Conservation (phyloP, 64 coral and sea anemone species). For the Pocillopora damicornis region DNA sequence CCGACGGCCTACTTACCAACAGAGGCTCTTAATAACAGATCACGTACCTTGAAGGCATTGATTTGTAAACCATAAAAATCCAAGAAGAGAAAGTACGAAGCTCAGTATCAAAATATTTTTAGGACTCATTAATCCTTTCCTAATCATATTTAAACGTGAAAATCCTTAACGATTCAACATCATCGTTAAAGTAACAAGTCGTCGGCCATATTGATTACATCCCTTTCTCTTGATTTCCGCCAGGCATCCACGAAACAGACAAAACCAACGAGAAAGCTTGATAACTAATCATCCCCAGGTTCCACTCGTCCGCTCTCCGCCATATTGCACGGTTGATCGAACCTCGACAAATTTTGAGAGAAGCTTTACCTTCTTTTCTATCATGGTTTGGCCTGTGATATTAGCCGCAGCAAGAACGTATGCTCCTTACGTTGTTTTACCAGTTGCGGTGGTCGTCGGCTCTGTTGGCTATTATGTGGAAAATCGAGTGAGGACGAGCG, state of each 20-base stretch:
- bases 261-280: neutral
- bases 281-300: neutral
- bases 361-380: neutral
- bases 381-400: conserved; percentile 84
- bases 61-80: conserved; percentile 42
- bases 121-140: conserved; percentile 12
- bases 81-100: conserved; percentile 15
- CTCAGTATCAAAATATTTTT: conserved; percentile 36
- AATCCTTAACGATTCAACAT: neutral
- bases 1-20: neutral
- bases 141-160: neutral
- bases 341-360: neutral
- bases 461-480: conserved; percentile 76
- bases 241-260: neutral
- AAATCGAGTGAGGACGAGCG: conserved; percentile 64
- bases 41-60: conserved; percentile 24
- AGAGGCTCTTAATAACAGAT: neutral
- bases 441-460: conserved; percentile 66
- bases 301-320: neutral
- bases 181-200: neutral
- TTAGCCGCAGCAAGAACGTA: conserved; percentile 62
- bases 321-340: neutral
- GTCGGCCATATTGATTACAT: neutral
- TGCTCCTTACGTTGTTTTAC: conserved; percentile 79
- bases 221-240: neutral